Base-by-base conservation (phyloP, 1,140 invertebrate genomes). In the Cyphomyrmex costatus region DNA sequence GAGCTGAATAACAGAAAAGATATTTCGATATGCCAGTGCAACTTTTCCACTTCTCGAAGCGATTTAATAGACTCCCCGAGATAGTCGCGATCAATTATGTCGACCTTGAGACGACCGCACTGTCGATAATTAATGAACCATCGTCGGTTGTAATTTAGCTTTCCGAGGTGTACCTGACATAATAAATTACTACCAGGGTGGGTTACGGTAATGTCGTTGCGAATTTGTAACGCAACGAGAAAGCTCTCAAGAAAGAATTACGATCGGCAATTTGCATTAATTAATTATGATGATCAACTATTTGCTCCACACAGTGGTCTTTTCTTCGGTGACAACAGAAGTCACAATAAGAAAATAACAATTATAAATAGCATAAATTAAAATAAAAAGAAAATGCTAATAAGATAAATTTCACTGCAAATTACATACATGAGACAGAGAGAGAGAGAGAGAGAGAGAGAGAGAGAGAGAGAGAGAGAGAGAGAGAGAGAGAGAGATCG, bases 121-220 rank as follows among this genome's bases (percentile, higher is more conserved):
- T 82, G 46, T 85, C 76, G 46, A 66, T 66, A 79, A 85, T 82
- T 79, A 79, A 85, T 82, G 76, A 79, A 85, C 61, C 60, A 19
- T 85, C 76, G 73, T 79, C 76, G 42, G 19, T 21, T 65, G 63
- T 82, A 68, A 70, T 85, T 85, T 85, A 85, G 63, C 60, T 42
- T n/a, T 14, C 46, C 46, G 36, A 12, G 19, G 61, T 19, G 24
- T 70, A 66, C 33, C 68, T 82, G 19, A 51, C 60, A 33, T 82
- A 21, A 80, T 49, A 68, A 86, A 86, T 68, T 82, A 21, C 66
- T 58, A n/a, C 33, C n/a, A n/a, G n/a, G n/a, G 24, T 3, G n/a
- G 16, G 65, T 80, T 71, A 46, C 21, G 21, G 10, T 33, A 51
- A 73, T 66, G 33, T 46, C 33, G 33, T 53, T 71, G 27, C n/a